phyloP scores from a whole-genome alignment of 1,140 invertebrate genomes.

The Eufriesea mexicana region DNA sequence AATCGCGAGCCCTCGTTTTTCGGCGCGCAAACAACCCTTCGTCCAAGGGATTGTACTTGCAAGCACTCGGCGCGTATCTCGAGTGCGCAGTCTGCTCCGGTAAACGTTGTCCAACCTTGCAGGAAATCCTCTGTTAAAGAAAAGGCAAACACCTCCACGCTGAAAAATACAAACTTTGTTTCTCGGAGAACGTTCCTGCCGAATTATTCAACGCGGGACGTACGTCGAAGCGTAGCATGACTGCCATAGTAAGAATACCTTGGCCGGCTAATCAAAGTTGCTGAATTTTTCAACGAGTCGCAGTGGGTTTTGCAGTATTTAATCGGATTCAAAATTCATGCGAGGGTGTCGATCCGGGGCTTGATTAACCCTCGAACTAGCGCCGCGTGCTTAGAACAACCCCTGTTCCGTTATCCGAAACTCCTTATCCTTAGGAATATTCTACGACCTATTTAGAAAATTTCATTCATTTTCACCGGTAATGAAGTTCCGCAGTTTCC shows the following conservation, averaged over 20 bases:
- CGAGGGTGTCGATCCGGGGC: not conserved
- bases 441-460: slow-evolving; percentile 1
- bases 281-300: not conserved
- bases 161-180: not conserved
- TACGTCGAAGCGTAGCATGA: not conserved
- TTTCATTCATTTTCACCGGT: not conserved
- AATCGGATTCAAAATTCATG: not conserved
- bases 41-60: not conserved
- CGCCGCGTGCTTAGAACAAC: not conserved
- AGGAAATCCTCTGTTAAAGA: not conserved
- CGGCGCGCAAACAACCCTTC: slow-evolving; percentile 3
- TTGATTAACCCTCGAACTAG: slow-evolving; percentile 11
- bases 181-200: not conserved
- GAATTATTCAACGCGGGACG: not conserved
- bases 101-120: not conserved
- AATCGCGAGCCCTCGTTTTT: not conserved
- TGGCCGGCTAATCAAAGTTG: not conserved
- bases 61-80: not conserved
- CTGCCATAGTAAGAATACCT: not conserved
- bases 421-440: not conserved
- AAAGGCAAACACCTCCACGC: not conserved
- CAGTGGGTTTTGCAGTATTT: not conserved
- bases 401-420: not conserved
- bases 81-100: not conserved
- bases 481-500: not conserved